Evolutionary conservation across 2,113 vertebrate species (phyloP).

Genomic region (Tachysurus vachellii): DNA sequence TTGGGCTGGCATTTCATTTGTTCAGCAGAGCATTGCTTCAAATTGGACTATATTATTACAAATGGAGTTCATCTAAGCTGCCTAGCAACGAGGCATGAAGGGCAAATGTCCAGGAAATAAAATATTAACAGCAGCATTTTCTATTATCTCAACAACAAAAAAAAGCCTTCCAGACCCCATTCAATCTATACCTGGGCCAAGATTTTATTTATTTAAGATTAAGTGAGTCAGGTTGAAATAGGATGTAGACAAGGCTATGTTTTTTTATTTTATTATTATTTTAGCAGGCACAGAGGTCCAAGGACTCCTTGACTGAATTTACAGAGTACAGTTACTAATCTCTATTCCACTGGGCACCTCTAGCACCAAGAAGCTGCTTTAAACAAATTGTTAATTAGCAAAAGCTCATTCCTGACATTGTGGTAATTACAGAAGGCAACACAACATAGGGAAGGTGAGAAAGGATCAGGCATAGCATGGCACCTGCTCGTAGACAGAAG

Average conservation of each 20-base stretch:
- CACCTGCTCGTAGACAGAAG: neutral
- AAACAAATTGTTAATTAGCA: constrained; percentile 37
- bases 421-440: constrained; percentile 49
- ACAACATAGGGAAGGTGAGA: constrained; percentile 16
- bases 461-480: neutral
- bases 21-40: neutral
- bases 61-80: constrained; percentile 14
- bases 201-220: constrained; percentile 40
- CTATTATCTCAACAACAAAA: constrained; percentile 11
- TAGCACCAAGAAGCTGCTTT: constrained; percentile 14
- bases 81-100: constrained; percentile 43
- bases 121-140: constrained; percentile 36
- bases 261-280: neutral
- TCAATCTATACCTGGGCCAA: constrained; percentile 4
- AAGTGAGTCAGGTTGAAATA: neutral
- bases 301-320: constrained; percentile 13
- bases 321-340: constrained; percentile 34
- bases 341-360: constrained; percentile 8
- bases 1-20: constrained; percentile 6
- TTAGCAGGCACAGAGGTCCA: neutral
- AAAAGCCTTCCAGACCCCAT: constrained; percentile 22
- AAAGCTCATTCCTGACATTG: constrained; percentile 29
- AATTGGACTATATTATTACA: constrained; percentile 8
- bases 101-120: constrained; percentile 24
- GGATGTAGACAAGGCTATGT: neutral